Conservation (phyloP, 2,888 invertebrate genomes). For the Xylota sylvarum region DNA sequence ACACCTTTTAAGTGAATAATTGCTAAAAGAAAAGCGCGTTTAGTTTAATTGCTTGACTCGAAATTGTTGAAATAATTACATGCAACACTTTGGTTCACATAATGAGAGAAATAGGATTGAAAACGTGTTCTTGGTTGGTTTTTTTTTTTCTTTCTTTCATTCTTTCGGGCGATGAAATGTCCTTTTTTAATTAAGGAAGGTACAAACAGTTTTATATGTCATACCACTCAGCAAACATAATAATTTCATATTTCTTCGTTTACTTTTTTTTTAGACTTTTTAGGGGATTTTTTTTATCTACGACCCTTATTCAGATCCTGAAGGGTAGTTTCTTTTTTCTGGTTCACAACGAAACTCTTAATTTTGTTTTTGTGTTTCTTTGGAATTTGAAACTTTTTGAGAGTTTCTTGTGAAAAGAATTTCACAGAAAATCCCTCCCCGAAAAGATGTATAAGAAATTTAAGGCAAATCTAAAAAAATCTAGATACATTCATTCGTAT, state of each 20-base stretch:
- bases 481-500: slow-evolving; percentile 11
- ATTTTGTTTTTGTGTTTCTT: slow-evolving; percentile 7
- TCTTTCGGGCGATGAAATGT: slow-evolving; percentile 7
- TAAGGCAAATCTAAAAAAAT: neutral
- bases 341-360: slow-evolving; percentile 14
- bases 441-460: neutral
- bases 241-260: slow-evolving; percentile 23
- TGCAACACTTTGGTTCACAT: slow-evolving; percentile 25
- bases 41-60: neutral
- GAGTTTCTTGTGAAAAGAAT: neutral
- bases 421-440: neutral
- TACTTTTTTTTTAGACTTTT: neutral
- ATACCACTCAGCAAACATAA: slow-evolving; percentile 19
- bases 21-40: neutral
- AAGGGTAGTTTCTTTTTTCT: slow-evolving; percentile 15
- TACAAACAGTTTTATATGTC: slow-evolving; percentile 33
- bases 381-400: slow-evolving; percentile 22
- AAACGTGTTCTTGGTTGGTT: neutral
- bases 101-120: neutral
- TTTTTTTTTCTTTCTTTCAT: neutral
- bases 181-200: slow-evolving; percentile 34
- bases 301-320: slow-evolving; percentile 11
- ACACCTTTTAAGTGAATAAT: slow-evolving; percentile 17
- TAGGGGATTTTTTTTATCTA: slow-evolving; percentile 8
- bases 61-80: slow-evolving; percentile 11